These are phyloP conservation scores for Rhynchotus rufescens DNA, from an alignment of 2,797 vertebrate genomes.

Conservation along the genomic window DNA sequence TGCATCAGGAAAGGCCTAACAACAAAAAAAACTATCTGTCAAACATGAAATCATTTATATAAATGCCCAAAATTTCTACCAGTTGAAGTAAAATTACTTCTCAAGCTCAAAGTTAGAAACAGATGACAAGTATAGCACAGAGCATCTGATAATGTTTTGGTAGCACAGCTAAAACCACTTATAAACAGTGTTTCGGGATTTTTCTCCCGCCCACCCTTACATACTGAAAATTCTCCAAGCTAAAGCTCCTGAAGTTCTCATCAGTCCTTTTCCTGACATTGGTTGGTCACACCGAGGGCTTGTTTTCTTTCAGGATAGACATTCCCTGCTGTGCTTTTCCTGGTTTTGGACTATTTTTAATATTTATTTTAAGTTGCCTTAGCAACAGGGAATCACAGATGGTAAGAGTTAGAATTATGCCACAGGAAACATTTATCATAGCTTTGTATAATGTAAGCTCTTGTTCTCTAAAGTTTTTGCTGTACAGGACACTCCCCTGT, in stretches of 20 bases:
- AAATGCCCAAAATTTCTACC: not conserved
- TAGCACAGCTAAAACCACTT: not conserved
- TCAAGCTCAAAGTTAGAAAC: conserved; percentile 37
- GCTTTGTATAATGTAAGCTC: conserved; percentile 70
- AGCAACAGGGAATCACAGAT: conserved; percentile 76
- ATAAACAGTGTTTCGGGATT: not conserved
- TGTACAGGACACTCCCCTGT: conserved; percentile 24
- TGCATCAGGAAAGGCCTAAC: not conserved
- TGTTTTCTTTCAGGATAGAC: conserved; percentile 79
- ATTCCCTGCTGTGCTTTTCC: conserved; percentile 79
- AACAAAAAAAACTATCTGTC: not conserved
- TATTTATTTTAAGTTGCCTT: conserved; percentile 79
- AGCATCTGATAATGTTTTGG: not conserved
- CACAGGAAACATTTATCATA: conserved; percentile 79
- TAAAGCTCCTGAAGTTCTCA: not conserved
- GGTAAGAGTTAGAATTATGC: conserved; percentile 77
- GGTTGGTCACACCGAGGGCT: conserved; percentile 46
- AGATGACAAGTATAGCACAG: conserved; percentile 18
- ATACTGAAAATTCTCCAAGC: not conserved
- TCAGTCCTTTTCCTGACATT: conserved; percentile 13
- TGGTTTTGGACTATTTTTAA: conserved; percentile 78
- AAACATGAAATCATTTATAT: not conserved
- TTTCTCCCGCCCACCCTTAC: not conserved
- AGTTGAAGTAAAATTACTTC: conserved; percentile 11
- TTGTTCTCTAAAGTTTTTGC: conserved; percentile 70